Conservation (phyloP, 2,797 vertebrate genomes). For the Sparidentex hasta region DNA sequence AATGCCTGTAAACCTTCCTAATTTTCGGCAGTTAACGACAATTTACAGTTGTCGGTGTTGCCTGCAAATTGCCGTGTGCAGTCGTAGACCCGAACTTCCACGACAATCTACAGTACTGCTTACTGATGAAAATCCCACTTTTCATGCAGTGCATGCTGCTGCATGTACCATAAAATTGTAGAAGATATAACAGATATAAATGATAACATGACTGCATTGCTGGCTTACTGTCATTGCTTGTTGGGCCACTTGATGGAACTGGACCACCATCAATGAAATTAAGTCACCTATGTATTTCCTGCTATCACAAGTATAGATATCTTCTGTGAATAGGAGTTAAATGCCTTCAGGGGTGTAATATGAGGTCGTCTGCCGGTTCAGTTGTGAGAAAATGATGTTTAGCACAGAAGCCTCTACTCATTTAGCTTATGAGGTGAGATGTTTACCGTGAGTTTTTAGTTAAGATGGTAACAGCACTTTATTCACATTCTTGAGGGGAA, state of each 20-base stretch:
- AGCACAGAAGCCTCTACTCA: neutral
- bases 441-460: neutral
- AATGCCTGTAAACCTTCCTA: no score
- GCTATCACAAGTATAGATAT: neutral
- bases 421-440: neutral
- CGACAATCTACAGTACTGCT: no score
- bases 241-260: neutral
- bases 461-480: neutral
- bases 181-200: no score
- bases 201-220: no score
- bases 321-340: neutral
- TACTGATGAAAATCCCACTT: no score
- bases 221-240: no score
- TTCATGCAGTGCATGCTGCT: no score
- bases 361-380: neutral
- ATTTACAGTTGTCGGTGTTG: no score
- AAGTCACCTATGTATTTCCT: neutral
- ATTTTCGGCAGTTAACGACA: no score
- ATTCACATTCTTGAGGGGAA: neutral
- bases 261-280: neutral
- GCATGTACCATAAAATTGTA: no score
- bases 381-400: neutral
- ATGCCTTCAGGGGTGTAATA: neutral
- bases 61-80: no score
- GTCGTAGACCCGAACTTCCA: no score